Evolutionary conservation across 1,140 invertebrate genomes (phyloP).

Genomic region (Zaprionus davidi): DNA sequence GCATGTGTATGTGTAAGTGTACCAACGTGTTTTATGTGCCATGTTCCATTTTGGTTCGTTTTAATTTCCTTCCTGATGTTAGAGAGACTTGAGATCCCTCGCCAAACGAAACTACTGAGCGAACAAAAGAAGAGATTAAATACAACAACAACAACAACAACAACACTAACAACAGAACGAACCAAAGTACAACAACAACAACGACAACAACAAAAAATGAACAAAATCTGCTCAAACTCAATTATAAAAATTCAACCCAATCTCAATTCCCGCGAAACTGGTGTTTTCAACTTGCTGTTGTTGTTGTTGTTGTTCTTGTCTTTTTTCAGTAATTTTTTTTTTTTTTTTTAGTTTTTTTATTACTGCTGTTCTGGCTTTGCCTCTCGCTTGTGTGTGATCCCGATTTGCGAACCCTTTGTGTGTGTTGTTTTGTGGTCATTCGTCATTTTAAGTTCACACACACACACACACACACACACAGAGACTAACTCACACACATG

Average conservation of each 20-base stretch:
- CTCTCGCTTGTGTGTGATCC: conserved; percentile 61
- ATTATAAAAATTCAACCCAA: conserved; percentile 77
- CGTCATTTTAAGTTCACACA: conserved; percentile 70
- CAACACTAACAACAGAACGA: conserved; percentile 10
- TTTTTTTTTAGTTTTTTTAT: conserved; percentile 42
- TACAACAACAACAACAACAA: conserved; percentile 25
- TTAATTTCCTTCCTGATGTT: conserved; percentile 44
- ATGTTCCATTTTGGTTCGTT: conserved; percentile 30
- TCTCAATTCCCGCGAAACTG: conserved; percentile 70
- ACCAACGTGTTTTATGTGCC: conserved; percentile 31
- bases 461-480: conserved; percentile 28
- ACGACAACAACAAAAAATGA: conserved; percentile 21
- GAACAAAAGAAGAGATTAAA: conserved; percentile 47
- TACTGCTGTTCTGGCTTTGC: conserved; percentile 69
- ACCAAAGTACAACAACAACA: conserved; percentile 39
- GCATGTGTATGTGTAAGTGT: background rate
- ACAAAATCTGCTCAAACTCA: conserved; percentile 74
- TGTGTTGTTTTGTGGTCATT: conserved; percentile 72
- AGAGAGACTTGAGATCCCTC: conserved; percentile 14
- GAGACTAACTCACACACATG: background rate
- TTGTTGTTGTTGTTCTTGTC: conserved; percentile 1
- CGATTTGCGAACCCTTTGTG: conserved; percentile 62
- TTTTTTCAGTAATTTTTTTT: background rate
- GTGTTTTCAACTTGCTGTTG: conserved; percentile 27
- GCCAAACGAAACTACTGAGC: conserved; percentile 20